phyloP scores from a whole-genome alignment of 2,797 vertebrate genomes.

The Aotus griseimembra region DNA sequence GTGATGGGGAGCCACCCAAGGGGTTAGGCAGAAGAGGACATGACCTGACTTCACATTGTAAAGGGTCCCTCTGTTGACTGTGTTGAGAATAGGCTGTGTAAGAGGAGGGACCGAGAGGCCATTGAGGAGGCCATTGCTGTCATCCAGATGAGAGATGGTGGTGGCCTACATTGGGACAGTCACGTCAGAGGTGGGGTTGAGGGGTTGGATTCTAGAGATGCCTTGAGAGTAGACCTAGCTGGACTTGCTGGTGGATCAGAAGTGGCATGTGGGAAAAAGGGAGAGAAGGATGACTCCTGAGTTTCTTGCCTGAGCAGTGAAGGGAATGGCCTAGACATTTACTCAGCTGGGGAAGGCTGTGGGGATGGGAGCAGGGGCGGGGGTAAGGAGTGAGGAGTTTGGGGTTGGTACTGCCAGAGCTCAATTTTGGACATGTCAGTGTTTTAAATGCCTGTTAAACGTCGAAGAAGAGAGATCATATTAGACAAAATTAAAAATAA shows the following conservation, averaged over 20 bases:
- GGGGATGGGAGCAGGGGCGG: rapidly evolving
- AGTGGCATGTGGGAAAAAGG: background rate
- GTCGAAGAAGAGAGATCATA: background rate
- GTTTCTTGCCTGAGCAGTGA: background rate
- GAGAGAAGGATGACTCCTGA: background rate
- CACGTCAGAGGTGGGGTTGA: too few species aligned
- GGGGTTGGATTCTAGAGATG: background rate
- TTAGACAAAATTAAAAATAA: background rate
- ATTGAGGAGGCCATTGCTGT: rapidly evolving
- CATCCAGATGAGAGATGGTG: background rate
- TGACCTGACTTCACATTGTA: background rate
- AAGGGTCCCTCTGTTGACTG: background rate
- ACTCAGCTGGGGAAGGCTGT: background rate
- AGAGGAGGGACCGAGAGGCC: background rate
- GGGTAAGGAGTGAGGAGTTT: background rate
- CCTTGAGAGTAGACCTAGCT: background rate
- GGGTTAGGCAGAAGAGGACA: background rate
- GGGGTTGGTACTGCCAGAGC: background rate
- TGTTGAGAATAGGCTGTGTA: background rate
- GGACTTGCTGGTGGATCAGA: background rate
- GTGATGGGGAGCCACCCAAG: background rate
- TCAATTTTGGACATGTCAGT: background rate
- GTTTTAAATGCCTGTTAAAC: background rate
- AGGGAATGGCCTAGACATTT: background rate
- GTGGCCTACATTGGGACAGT: background rate